phyloP scores from a whole-genome alignment of 2,888 invertebrate genomes.

The Folsomia manolachei region DNA sequence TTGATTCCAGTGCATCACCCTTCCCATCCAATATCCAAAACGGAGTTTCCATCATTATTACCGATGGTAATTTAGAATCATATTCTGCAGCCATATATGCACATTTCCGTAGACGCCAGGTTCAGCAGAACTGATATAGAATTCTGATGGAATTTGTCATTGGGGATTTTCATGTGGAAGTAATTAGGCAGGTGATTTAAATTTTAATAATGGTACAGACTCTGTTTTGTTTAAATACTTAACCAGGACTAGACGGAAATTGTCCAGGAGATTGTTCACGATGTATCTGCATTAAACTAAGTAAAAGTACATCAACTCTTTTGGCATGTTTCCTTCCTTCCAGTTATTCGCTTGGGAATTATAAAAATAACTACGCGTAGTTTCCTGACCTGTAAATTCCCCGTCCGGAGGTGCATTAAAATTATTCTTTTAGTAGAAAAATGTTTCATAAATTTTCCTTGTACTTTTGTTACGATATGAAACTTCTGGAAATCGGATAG shows the following conservation, averaged over 20 bases:
- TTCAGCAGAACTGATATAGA: no score
- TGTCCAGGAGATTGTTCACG: neutral
- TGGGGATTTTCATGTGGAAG: neutral
- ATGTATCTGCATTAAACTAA: neutral
- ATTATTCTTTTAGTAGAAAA: neutral
- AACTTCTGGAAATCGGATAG: no score
- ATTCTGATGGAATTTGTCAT: neutral
- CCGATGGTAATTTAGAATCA: neutral
- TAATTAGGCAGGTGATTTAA: neutral
- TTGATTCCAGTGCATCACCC: no score
- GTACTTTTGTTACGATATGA: no score
- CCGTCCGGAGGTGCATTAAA: neutral
- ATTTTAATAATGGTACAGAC: neutral
- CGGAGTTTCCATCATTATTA: neutral
- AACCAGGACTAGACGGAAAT: neutral
- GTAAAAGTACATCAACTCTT: neutral
- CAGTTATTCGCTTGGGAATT: no score
- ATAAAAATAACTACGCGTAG: no score
- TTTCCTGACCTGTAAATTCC: neutral
- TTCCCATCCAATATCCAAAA: neutral
- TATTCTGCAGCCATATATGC: no score
- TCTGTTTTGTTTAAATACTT: neutral
- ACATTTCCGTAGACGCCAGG: no score
- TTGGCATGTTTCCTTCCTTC: no score
- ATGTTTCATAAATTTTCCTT: no score